A percentile compares a stretch with the other conserved stretches of the same genome.
These are phyloP conservation scores for Dasyornis broadbenti DNA, from an alignment of 2,113 vertebrate genomes.

Conservation along the genomic window DNA sequence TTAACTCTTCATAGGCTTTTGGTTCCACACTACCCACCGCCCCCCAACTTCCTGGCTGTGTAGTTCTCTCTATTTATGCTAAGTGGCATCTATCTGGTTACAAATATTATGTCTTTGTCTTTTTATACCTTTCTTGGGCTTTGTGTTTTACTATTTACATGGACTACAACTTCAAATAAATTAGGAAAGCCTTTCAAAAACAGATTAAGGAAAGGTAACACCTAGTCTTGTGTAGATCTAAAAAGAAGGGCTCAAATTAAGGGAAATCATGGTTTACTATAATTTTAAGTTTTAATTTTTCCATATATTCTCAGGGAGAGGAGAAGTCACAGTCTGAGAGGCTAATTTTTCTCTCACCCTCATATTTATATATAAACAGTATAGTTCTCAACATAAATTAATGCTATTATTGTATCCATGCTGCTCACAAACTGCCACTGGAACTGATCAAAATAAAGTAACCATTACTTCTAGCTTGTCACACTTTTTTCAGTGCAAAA, in stretches of 20 bases:
- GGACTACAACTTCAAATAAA: neutral
- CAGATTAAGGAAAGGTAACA: neutral
- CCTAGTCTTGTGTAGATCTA: neutral
- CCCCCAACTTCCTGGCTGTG: accelerated
- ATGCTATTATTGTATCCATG: neutral
- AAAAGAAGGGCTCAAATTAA: neutral
- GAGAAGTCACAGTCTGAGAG: neutral
- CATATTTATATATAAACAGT: neutral
- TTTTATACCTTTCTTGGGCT: neutral
- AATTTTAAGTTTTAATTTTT: neutral
- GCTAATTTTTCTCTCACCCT: neutral
- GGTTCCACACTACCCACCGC: accelerated
- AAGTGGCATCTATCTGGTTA: neutral
- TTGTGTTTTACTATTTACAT: neutral
- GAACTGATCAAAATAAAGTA: neutral
- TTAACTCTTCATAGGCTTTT: neutral
- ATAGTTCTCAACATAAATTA: neutral
- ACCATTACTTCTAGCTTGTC: neutral
- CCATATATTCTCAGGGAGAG: neutral
- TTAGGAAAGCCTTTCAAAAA: neutral
- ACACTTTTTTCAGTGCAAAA: neutral
- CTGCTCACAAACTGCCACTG: neutral
- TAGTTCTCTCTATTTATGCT: neutral
- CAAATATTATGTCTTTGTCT: neutral
- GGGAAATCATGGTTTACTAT: neutral